Conservation (phyloP, 2,797 vertebrate genomes). For the Coracias cyanogaster region DNA sequence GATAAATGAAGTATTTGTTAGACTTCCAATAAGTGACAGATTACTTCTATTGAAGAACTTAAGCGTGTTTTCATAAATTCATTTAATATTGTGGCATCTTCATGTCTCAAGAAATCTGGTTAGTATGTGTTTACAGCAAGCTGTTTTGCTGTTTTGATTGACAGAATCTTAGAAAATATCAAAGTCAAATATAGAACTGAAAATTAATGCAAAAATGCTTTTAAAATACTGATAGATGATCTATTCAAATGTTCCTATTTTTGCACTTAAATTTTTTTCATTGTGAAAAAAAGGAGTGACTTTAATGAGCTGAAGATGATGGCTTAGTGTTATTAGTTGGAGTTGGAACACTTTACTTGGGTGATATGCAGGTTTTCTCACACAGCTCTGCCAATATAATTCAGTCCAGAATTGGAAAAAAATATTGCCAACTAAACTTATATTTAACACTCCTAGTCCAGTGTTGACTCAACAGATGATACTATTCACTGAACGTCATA, state of each 20-base stretch:
- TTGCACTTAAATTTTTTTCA: slow-evolving; percentile 53
- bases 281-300: slow-evolving; percentile 12
- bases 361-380: neutral
- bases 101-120: neutral
- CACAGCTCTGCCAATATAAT: neutral
- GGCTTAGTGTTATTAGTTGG: neutral
- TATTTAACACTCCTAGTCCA: neutral
- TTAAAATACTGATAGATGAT: slow-evolving; percentile 42
- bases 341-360: neutral
- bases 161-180: slow-evolving; percentile 56
- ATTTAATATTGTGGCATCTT: neutral
- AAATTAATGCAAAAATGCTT: slow-evolving; percentile 57
- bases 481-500: neutral
- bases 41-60: slow-evolving; percentile 20
- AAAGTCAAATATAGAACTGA: slow-evolving; percentile 60
- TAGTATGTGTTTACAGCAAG: slow-evolving; percentile 36
- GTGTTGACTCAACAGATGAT: neutral
- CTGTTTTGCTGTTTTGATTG: slow-evolving; percentile 33
- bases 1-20: slow-evolving; percentile 10
- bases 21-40: neutral
- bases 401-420: neutral
- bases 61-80: neutral
- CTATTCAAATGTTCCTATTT: slow-evolving; percentile 41
- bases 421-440: neutral
- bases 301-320: slow-evolving; percentile 24